phyloP scores from a whole-genome alignment of 2,888 invertebrate species.

The Metallyticus violacea region DNA sequence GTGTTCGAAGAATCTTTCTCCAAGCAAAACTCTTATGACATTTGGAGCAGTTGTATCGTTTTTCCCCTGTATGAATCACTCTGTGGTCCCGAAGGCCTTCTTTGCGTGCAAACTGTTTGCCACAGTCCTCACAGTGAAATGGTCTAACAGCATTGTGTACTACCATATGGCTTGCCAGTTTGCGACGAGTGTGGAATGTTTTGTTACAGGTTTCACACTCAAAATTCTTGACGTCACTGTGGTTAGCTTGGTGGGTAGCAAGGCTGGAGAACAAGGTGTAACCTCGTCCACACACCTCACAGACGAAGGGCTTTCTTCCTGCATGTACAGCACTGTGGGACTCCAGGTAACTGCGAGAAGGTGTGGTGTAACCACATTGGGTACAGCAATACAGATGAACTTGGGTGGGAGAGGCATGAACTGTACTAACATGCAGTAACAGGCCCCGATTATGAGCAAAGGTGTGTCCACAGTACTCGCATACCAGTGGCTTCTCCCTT shows the following conservation, averaged over 20 bases:
- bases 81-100: background rate
- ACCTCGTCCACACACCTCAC: background rate
- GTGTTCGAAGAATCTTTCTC: background rate
- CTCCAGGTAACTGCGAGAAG: background rate
- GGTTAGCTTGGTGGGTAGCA: background rate
- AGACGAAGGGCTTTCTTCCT: conserved; percentile 2
- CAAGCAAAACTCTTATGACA: conserved; percentile 5
- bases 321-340: background rate
- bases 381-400: background rate
- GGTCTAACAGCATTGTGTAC: background rate
- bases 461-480: background rate
- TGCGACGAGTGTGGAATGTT: conserved; percentile 1
- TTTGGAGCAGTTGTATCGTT: background rate
- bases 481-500: background rate
- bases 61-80: conserved; percentile 6
- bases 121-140: background rate
- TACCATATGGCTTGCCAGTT: background rate
- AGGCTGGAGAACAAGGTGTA: background rate
- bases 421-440: background rate
- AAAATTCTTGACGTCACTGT: background rate
- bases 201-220: background rate
- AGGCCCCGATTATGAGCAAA: background rate
- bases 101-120: background rate
- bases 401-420: background rate
- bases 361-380: background rate